Conservation (phyloP, 2,888 invertebrate species). For the Sphinx pinastri region DNA sequence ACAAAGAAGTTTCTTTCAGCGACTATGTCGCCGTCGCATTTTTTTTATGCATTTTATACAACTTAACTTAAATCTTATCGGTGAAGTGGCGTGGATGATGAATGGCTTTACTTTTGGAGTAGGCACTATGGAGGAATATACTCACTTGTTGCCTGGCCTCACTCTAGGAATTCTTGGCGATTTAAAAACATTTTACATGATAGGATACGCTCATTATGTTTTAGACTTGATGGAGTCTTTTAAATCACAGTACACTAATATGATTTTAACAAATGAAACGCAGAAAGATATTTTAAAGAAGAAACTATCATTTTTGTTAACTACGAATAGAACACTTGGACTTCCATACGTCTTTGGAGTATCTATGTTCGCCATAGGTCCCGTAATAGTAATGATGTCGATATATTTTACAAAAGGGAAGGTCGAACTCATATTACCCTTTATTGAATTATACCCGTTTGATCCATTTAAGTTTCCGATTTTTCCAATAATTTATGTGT, state of each 20-base stretch:
- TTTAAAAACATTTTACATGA: constrained; percentile 47
- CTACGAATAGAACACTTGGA: constrained; percentile 2
- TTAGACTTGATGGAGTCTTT: constrained; percentile 40
- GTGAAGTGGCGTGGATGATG: constrained; percentile 44
- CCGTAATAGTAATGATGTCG: constrained; percentile 41
- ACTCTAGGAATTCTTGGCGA: constrained; percentile 47
- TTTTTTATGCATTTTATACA: constrained; percentile 40
- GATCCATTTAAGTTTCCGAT: constrained; percentile 45
- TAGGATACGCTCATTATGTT: constrained; percentile 44
- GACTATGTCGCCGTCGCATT: constrained; percentile 42
- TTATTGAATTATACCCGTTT: constrained; percentile 57
- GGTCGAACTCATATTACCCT: constrained; percentile 51
- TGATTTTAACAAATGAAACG: neutral
- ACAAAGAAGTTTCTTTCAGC: constrained; percentile 37
- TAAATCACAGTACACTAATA: constrained; percentile 17
- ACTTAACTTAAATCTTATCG: constrained; percentile 37
- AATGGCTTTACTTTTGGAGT: constrained; percentile 35
- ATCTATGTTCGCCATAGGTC: constrained; percentile 44
- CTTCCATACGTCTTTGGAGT: constrained; percentile 31
- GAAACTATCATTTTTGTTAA: constrained; percentile 8
- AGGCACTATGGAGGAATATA: constrained; percentile 44
- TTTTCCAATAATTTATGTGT: constrained; percentile 51
- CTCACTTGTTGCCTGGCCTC: constrained; percentile 51
- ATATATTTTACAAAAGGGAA: constrained; percentile 48
- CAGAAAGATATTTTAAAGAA: constrained; percentile 31